Conservation (phyloP, 2,113 vertebrate genomes). For the Apeltes quadracus region DNA sequence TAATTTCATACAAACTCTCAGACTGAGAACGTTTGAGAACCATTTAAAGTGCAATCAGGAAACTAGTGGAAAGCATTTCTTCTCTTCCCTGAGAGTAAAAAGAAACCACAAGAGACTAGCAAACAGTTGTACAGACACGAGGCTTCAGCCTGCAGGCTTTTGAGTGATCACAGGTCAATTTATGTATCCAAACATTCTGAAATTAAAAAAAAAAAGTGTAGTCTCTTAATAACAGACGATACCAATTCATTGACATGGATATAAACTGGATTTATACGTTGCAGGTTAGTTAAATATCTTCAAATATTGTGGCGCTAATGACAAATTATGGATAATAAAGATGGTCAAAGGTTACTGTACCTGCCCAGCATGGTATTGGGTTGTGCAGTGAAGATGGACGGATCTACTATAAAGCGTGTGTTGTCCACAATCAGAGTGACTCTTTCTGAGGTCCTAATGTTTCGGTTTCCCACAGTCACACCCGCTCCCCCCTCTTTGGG, state of each 20-base stretch:
- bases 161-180: constrained; percentile 34
- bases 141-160: constrained; percentile 31
- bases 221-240: constrained; percentile 7
- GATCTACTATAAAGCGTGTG: constrained; percentile 98
- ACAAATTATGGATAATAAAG: neutral
- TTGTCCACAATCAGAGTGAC: constrained; percentile 98
- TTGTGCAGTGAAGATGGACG: constrained; percentile 96
- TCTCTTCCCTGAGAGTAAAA: constrained; percentile 44
- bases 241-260: neutral
- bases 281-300: neutral
- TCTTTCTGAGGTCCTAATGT: constrained; percentile 89
- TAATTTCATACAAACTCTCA: neutral
- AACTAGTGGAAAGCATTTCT: constrained; percentile 22
- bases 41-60: constrained; percentile 20
- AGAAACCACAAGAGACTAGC: constrained; percentile 31
- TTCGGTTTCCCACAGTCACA: constrained; percentile 78
- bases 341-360: constrained; percentile 66
- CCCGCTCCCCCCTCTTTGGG: constrained; percentile 85
- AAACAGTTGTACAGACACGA: constrained; percentile 32
- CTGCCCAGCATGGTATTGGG: constrained; percentile 99
- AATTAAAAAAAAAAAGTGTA: constrained; percentile 40
- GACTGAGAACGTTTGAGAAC: neutral
- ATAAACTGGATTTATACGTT: neutral
- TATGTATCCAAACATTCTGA: constrained; percentile 94
- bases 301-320: neutral